Conservation (phyloP, 2,888 invertebrate genomes). For the Omphaloscelis lunosa region DNA sequence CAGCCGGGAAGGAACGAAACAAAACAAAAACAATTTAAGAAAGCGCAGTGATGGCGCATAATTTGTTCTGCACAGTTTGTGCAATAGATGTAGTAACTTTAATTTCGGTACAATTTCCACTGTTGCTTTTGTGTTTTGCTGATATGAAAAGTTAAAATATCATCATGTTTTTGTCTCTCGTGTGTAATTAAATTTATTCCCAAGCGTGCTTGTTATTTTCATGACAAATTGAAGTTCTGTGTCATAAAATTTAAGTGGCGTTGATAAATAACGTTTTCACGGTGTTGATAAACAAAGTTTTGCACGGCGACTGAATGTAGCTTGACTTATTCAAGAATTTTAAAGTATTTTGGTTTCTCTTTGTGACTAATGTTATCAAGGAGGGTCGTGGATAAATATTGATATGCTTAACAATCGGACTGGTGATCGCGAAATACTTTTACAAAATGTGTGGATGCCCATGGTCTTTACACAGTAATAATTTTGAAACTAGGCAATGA, state of each 20-base stretch:
- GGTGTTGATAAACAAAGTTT: conserved; percentile 12
- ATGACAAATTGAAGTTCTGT: conserved; percentile 39
- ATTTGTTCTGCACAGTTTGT: conserved; percentile 62
- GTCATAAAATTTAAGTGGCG: conserved; percentile 28
- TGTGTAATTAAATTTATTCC: conserved; percentile 45
- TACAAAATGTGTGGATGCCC: not conserved
- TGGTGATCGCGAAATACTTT: not conserved
- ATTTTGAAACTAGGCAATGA: not conserved
- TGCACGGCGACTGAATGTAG: not conserved
- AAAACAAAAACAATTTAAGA: conserved; percentile 64
- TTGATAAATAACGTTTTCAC: conserved; percentile 29
- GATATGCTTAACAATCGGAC: not conserved
- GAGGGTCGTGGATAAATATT: not conserved
- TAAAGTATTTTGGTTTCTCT: conserved; percentile 1
- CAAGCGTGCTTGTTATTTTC: conserved; percentile 28
- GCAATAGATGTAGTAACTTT: conserved; percentile 53
- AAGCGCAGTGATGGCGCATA: conserved; percentile 59
- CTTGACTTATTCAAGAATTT: not conserved
- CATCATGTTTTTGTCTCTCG: conserved; percentile 37
- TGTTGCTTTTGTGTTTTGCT: conserved; percentile 48
- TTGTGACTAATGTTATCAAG: not conserved
- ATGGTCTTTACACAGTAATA: not conserved
- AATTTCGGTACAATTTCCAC: conserved; percentile 54
- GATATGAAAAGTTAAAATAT: conserved; percentile 59
- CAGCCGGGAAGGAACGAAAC: conserved; percentile 31